Percentiles rank a stretch among this genome's conserved stretches.
Conservation (phyloP, 2,113 vertebrate species). For the Platichthys stellatus region DNA sequence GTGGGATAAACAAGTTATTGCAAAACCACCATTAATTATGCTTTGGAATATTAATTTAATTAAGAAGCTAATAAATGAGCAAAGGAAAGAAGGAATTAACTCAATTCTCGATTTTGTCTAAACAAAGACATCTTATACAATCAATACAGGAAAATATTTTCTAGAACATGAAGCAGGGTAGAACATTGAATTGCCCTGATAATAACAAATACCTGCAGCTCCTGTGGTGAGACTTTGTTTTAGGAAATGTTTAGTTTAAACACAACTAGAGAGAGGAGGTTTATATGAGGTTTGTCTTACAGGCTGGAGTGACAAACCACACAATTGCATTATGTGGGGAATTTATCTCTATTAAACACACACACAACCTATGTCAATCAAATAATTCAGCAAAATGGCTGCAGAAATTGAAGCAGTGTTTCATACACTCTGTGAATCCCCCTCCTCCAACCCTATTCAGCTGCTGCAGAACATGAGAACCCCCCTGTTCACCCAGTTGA, state of each 20-base stretch:
- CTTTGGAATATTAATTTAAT: no score
- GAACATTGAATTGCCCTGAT: no score
- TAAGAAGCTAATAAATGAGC: no score
- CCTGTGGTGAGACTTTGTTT: neutral
- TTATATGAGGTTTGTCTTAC: neutral
- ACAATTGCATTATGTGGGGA: conserved; percentile 9
- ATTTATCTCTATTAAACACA: neutral
- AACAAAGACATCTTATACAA: no score
- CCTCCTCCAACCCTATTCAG: conserved; percentile 25
- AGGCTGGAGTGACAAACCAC: conserved; percentile 8
- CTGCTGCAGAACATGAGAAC: conserved; percentile 59
- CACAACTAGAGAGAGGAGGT: neutral
- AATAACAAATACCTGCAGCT: neutral
- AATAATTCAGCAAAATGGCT: conserved; percentile 39
- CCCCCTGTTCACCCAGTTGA: conserved; percentile 9
- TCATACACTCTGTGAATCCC: neutral
- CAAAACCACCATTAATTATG: no score
- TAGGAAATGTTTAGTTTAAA: conserved; percentile 9
- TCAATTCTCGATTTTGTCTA: no score
- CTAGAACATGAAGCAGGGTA: no score
- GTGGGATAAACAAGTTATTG: no score
- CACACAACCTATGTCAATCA: conserved; percentile 34
- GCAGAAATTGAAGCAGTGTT: conserved; percentile 37
- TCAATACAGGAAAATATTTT: no score
- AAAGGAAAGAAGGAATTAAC: no score